Conservation (phyloP, 1,140 invertebrate species). For the Bilobella aurantiaca region DNA sequence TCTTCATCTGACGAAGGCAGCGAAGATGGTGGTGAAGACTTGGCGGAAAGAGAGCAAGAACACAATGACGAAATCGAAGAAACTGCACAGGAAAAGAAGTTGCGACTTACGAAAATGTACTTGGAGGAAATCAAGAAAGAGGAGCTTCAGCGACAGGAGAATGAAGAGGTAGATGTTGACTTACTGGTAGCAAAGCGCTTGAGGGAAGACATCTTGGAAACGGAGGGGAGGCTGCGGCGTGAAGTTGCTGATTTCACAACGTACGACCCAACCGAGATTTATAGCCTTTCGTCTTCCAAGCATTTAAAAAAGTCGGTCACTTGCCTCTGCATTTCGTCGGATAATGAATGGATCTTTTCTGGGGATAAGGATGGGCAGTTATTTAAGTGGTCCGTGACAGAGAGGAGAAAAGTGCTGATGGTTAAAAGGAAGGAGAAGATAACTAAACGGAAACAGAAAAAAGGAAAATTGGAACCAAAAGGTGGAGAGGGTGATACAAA, state of each 20-base stretch:
- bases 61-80: conserved; percentile 51
- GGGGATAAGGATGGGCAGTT: conserved; percentile 79
- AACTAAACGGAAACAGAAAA: conserved; percentile 40
- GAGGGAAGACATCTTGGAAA: conserved; percentile 71
- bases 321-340: conserved; percentile 63
- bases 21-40: not conserved
- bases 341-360: conserved; percentile 63
- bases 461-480: conserved; percentile 35
- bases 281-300: conserved; percentile 50
- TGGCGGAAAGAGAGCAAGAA: conserved; percentile 8
- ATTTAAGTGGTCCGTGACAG: conserved; percentile 63
- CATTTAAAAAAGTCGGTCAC: conserved; percentile 69
- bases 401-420: conserved; percentile 41
- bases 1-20: conserved; percentile 7
- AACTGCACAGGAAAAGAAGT: conserved; percentile 77
- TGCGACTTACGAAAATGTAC: conserved; percentile 78
- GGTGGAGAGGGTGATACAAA: conserved; percentile 17
- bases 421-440: conserved; percentile 36
- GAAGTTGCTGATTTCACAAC: conserved; percentile 55
- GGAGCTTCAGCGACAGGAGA: conserved; percentile 57
- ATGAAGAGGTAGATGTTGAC: conserved; percentile 55
- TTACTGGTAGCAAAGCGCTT: conserved; percentile 47
- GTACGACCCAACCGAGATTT: conserved; percentile 43
- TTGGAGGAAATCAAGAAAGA: conserved; percentile 72
- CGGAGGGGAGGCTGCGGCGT: conserved; percentile 64